Conservation (phyloP, 1,140 invertebrate genomes). For the Drosophila chauvacae region DNA sequence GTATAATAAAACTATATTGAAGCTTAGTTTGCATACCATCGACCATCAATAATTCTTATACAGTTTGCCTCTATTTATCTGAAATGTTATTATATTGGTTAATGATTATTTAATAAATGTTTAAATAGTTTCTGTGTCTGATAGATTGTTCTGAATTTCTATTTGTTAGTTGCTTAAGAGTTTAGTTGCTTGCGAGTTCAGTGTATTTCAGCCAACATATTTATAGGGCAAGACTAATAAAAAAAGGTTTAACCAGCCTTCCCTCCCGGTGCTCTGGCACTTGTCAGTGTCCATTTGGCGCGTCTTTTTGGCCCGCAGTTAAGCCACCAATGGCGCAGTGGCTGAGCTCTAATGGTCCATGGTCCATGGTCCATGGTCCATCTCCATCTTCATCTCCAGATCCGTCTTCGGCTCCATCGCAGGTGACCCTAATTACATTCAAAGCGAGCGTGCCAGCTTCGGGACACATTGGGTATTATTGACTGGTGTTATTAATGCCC, state of each 20-base stretch:
- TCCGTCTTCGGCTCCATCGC: conserved; percentile 34
- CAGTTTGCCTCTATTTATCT: no score
- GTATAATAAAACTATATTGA: no score
- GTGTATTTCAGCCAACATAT: background rate
- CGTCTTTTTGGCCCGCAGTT: conserved; percentile 32
- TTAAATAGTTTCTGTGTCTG: no score
- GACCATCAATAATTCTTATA: no score
- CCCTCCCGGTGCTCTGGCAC: conserved; percentile 17
- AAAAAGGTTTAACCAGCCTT: conserved; percentile 38
- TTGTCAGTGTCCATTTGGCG: conserved; percentile 62
- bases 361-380: conserved; percentile 17
- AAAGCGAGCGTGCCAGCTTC: conserved; percentile 43
- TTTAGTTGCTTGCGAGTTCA: background rate
- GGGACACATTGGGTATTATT: conserved; percentile 58
- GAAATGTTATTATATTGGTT: no score
- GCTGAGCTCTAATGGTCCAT: conserved; percentile 37
- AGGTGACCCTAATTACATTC: conserved; percentile 72
- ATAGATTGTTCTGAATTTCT: no score
- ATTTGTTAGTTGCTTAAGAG: no score
- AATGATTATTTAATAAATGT: no score
- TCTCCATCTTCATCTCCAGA: conserved; percentile 36
- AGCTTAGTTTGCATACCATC: background rate
- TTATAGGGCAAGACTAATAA: conserved; percentile 24
- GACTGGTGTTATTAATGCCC: conserved; percentile 48
- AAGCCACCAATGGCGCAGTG: conserved; percentile 12